Conservation (phyloP, 1,140 invertebrate genomes). For the Bombus vancouverensis region DNA sequence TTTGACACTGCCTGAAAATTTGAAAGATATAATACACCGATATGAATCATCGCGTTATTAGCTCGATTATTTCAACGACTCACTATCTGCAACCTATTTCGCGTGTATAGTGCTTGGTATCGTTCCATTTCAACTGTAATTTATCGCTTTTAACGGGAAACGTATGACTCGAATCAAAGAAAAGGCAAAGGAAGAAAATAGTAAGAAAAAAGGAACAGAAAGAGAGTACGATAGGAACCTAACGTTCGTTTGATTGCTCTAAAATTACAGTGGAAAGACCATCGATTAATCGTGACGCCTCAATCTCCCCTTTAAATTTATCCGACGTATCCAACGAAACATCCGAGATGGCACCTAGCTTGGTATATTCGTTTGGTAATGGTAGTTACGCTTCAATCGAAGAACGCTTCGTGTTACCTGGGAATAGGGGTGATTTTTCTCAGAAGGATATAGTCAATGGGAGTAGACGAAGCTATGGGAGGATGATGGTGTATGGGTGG, state of each 20-base stretch:
- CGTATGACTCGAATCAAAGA: background rate
- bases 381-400: conserved; percentile 66
- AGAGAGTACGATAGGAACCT: background rate
- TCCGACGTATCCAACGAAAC: conserved; percentile 31
- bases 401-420: conserved; percentile 69
- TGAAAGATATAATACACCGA: conserved; percentile 55
- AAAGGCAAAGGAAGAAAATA: background rate
- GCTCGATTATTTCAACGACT: conserved; percentile 33
- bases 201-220: background rate
- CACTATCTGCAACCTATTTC: conserved; percentile 16
- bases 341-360: conserved; percentile 25
- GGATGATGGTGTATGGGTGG: conserved; percentile 56
- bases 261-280: background rate
- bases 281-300: conserved; percentile 13
- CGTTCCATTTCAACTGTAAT: background rate
- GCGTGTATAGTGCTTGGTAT: background rate
- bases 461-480: conserved; percentile 48
- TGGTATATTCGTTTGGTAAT: conserved; percentile 51
- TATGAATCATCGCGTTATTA: conserved; percentile 54
- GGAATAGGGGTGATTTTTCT: conserved; percentile 73
- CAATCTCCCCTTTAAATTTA: conserved; percentile 16
- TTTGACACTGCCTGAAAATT: conserved; percentile 58
- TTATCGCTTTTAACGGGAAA: background rate
- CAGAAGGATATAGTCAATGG: conserved; percentile 70
- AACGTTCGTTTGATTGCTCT: background rate